Conservation (phyloP, 2,113 vertebrate genomes). For the Tauraco erythrolophus region DNA sequence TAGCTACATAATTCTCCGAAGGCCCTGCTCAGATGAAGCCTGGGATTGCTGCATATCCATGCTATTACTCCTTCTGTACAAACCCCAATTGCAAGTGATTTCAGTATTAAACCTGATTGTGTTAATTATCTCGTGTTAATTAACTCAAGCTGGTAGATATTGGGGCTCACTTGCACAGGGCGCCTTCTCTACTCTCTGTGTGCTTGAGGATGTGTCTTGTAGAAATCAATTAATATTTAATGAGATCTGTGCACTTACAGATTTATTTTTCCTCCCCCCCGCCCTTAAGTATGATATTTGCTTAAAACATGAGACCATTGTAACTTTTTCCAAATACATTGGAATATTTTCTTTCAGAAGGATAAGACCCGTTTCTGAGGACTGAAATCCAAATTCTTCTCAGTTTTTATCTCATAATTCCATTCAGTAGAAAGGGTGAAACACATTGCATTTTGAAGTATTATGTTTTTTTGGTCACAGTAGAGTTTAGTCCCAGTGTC, state of each 20-base stretch:
- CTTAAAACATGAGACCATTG: background rate
- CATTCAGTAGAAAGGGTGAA: background rate
- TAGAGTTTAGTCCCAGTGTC: background rate
- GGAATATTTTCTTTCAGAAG: background rate
- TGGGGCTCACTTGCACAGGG: background rate
- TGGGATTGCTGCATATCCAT: background rate
- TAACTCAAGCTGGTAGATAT: background rate
- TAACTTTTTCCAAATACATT: background rate
- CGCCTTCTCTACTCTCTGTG: background rate
- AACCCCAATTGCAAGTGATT: background rate
- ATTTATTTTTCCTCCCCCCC: rapidly evolving
- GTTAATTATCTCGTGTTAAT: background rate
- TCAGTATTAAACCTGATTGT: background rate
- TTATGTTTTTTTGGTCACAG: background rate
- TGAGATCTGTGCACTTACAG: background rate
- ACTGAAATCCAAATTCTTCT: background rate
- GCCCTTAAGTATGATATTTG: background rate
- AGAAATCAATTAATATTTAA: background rate
- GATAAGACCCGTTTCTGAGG: background rate
- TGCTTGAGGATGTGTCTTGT: background rate
- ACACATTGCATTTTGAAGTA: background rate
- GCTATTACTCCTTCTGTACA: background rate
- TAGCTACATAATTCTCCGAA: background rate
- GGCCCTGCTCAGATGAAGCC: background rate
- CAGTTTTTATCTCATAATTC: background rate